phyloP scores from a whole-genome alignment of 2,888 invertebrate species.

The Chloromyia formosa region DNA sequence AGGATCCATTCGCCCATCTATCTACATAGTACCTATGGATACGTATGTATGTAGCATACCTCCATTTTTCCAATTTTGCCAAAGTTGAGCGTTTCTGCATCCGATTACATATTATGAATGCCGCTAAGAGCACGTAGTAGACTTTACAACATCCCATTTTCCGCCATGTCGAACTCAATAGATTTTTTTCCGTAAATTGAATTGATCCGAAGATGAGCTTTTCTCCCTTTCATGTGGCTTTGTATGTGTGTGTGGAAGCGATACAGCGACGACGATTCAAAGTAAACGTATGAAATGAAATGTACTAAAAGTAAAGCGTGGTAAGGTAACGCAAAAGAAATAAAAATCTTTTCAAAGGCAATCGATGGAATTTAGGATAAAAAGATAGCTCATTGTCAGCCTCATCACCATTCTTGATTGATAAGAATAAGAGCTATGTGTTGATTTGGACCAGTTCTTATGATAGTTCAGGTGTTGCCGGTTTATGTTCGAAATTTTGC shows the following conservation, averaged over 20 bases:
- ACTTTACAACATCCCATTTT: slow-evolving; percentile 40
- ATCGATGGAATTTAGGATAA: slow-evolving; percentile 40
- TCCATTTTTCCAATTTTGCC: slow-evolving; percentile 1
- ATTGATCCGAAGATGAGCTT: slow-evolving; percentile 42
- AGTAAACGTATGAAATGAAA: slow-evolving; percentile 10
- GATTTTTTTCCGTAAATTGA: slow-evolving; percentile 34
- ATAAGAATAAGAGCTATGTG: slow-evolving; percentile 10
- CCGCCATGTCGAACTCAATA: slow-evolving; percentile 35
- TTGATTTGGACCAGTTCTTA: too few species aligned
- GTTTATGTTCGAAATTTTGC: too few species aligned
- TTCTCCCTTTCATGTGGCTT: slow-evolving; percentile 36
- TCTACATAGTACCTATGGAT: neutral
- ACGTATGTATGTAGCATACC: neutral
- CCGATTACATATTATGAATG: slow-evolving; percentile 37
- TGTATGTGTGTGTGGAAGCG: too few species aligned
- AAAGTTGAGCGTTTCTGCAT: slow-evolving; percentile 13
- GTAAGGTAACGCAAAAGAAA: neutral
- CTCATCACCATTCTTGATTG: slow-evolving; percentile 34
- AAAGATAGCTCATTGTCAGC: slow-evolving; percentile 32
- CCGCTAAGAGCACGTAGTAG: slow-evolving; percentile 28
- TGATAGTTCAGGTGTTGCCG: too few species aligned
- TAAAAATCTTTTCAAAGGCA: slow-evolving; percentile 36
- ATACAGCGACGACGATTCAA: slow-evolving; percentile 20
- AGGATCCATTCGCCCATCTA: neutral
- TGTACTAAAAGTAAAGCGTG: neutral